These are phyloP conservation scores for Apodemus speciosus DNA, from an alignment of 2,113 vertebrate species.

Conservation along the genomic window DNA sequence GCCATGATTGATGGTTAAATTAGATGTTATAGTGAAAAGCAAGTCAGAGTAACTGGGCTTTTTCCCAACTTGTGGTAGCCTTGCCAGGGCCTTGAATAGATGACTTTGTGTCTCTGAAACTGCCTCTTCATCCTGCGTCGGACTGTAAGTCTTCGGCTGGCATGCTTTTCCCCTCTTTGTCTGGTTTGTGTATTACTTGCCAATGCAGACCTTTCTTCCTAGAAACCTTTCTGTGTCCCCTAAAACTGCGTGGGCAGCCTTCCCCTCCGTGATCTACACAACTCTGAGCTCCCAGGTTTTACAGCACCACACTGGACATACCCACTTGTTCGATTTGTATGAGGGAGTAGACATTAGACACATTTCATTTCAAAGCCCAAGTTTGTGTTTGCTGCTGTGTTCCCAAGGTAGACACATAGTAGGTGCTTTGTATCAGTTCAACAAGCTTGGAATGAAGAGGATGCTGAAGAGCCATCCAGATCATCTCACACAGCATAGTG, in stretches of 20 bases:
- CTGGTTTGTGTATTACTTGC: not conserved
- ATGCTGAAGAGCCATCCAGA: not conserved
- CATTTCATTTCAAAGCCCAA: not conserved
- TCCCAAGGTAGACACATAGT: not conserved
- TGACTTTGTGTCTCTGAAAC: not conserved
- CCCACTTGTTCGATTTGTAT: too few relatives aligned
- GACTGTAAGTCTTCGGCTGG: not conserved
- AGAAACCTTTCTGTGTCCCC: not conserved
- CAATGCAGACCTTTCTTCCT: not conserved
- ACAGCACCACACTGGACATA: rapidly evolving
- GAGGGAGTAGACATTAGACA: not conserved
- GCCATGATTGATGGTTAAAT: not conserved
- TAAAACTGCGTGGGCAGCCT: not conserved
- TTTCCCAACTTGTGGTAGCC: rapidly evolving
- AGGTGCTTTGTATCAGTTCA: not conserved
- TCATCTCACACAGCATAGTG: not conserved
- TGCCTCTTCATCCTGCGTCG: not conserved
- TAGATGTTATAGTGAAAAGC: not conserved
- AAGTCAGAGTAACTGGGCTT: not conserved
- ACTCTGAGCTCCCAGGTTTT: not conserved
- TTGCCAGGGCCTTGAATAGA: not conserved
- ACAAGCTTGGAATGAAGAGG: not conserved
- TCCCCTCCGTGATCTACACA: not conserved
- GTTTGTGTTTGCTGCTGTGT: not conserved
- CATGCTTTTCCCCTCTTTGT: not conserved